A percentile compares a stretch with the other conserved stretches of the same genome.
Evolutionary conservation across 2,888 invertebrate species (phyloP).

Genomic region (Volucella inanis): DNA sequence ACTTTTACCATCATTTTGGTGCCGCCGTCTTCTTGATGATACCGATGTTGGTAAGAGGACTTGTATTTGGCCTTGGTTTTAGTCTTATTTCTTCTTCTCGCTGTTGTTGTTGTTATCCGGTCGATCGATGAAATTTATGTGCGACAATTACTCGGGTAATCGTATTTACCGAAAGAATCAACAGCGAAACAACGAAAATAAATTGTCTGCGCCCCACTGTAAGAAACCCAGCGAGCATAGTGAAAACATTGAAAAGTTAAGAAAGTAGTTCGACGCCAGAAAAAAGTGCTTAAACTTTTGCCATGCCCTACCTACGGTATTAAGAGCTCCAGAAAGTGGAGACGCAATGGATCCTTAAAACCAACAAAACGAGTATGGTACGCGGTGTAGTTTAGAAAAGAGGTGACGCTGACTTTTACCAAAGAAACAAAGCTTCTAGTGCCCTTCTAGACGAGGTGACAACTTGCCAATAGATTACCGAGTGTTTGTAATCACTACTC

Average conservation of each 20-base stretch:
- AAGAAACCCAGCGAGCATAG: background rate
- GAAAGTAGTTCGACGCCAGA: slow-evolving; percentile 72
- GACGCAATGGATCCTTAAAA: slow-evolving; percentile 29
- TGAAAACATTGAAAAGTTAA: slow-evolving; percentile 62
- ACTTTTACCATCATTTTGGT: background rate
- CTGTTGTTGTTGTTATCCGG: slow-evolving; percentile 34
- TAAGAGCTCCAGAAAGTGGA: slow-evolving; percentile 2
- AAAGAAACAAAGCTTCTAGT: background rate
- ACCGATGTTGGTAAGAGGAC: too few relatives aligned
- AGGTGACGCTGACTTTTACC: slow-evolving; percentile 35
- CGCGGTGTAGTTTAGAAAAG: slow-evolving; percentile 19
- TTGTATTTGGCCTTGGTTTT: background rate
- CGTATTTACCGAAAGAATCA: slow-evolving; percentile 64
- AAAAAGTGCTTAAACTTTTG: slow-evolving; percentile 69
- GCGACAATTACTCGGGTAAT: slow-evolving; percentile 69
- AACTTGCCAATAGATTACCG: slow-evolving; percentile 71
- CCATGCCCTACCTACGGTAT: slow-evolving; percentile 40
- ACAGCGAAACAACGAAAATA: slow-evolving; percentile 61
- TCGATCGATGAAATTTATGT: slow-evolving; percentile 58
- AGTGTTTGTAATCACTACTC: slow-evolving; percentile 57
- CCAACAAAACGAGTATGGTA: background rate
- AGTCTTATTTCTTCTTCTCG: too few relatives aligned
- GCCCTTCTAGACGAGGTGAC: slow-evolving; percentile 61
- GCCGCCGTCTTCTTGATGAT: too few relatives aligned
- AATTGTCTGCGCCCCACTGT: slow-evolving; percentile 8